phyloP scores from a whole-genome alignment of 2,113 vertebrate genomes.

The Oncorhynchus gorbuscha region DNA sequence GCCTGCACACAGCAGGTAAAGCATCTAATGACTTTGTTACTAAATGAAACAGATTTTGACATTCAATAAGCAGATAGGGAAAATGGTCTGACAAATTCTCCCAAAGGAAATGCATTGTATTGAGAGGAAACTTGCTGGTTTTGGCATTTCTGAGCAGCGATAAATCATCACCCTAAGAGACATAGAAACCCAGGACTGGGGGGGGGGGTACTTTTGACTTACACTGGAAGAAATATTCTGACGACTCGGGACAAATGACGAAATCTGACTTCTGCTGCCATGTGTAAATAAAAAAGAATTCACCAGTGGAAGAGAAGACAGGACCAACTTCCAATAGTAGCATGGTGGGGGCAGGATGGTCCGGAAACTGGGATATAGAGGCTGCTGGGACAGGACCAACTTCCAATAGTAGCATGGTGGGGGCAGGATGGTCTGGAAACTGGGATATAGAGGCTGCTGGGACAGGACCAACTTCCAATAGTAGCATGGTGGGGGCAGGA shows the following conservation, averaged over 20 bases:
- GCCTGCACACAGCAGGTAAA: slow-evolving; percentile 98
- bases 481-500: too few relatives aligned
- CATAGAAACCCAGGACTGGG: not conserved
- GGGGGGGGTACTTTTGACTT: slow-evolving; percentile 5
- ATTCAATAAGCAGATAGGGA: too few relatives aligned
- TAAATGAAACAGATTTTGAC: too few relatives aligned
- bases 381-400: slow-evolving; percentile 11
- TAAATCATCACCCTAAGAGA: not conserved
- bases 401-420: too few relatives aligned
- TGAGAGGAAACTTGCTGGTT: not conserved
- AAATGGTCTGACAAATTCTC: not conserved
- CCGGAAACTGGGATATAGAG: slow-evolving; percentile 30
- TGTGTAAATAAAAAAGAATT: not conserved
- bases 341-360: slow-evolving; percentile 14
- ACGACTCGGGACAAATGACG: slow-evolving; percentile 21
- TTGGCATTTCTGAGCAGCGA: not conserved
- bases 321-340: slow-evolving; percentile 16
- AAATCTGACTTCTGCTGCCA: not conserved
- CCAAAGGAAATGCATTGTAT: not conserved
- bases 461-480: too few relatives aligned
- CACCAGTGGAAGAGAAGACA: not conserved
- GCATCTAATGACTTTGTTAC: slow-evolving; percentile 10
- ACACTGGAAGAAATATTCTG: slow-evolving; percentile 17
- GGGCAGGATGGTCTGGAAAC: too few relatives aligned
- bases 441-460: too few relatives aligned